Evolutionary conservation across 2,888 invertebrate genomes (phyloP).

Genomic region (Pteria penguin): DNA sequence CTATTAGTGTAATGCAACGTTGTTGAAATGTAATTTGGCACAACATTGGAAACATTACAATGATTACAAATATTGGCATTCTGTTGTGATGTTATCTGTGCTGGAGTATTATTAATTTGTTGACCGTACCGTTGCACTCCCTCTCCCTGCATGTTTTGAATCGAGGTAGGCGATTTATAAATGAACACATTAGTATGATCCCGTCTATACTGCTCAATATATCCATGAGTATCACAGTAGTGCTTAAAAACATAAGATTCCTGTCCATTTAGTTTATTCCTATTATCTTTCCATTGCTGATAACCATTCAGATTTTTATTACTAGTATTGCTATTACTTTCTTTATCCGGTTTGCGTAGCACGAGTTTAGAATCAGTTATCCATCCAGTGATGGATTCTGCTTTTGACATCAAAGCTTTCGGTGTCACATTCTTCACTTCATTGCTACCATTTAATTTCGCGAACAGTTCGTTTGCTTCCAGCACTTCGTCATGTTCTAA

Average conservation of each 20-base stretch:
- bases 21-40: conserved; percentile 39
- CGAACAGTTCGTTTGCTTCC: conserved; percentile 47
- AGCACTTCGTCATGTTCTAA: conserved; percentile 64
- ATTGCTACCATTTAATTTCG: conserved; percentile 17
- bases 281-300: conserved; percentile 56
- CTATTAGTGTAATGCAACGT: conserved; percentile 50
- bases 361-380: conserved; percentile 56
- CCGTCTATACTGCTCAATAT: conserved; percentile 66
- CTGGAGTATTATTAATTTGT: conserved; percentile 9
- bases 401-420: conserved; percentile 17
- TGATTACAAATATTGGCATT: conserved; percentile 17
- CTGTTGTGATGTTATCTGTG: conserved; percentile 21
- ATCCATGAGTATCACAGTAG: conserved; percentile 55
- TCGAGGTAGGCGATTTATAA: conserved; percentile 17
- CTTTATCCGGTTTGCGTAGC: conserved; percentile 58
- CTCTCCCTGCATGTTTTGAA: conserved; percentile 14
- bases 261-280: conserved; percentile 52
- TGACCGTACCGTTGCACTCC: conserved; percentile 2
- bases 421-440: conserved; percentile 36
- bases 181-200: conserved; percentile 49
- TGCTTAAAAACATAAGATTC: conserved; percentile 62
- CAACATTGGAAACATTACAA: conserved; percentile 17
- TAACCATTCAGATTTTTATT: conserved; percentile 31
- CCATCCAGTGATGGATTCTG: conserved; percentile 64
- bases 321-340: conserved; percentile 42